Conservation (phyloP, 1,140 invertebrate species). For the Brachionus paranguensis region DNA sequence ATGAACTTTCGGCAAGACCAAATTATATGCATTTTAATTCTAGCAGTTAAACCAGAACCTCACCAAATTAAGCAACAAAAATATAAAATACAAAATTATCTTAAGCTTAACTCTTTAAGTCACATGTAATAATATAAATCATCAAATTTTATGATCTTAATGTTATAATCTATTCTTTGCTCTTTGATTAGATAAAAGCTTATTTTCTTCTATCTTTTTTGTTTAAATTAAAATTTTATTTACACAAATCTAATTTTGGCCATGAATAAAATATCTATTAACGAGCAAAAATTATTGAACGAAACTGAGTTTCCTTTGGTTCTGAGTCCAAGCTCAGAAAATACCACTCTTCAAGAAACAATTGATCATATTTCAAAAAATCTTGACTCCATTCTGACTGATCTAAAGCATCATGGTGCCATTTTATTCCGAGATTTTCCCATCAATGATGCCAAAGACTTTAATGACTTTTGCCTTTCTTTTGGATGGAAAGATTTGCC, state of each 20-base stretch:
- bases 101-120: background rate
- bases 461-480: slow-evolving; percentile 45
- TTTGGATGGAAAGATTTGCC: slow-evolving; percentile 45
- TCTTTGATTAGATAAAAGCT: background rate
- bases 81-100: background rate
- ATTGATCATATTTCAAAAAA: slow-evolving; percentile 31
- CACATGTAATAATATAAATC: background rate
- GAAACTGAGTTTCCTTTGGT: background rate
- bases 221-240: background rate
- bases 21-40: too few species aligned
- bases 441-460: slow-evolving; percentile 43
- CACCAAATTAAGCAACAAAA: too few species aligned
- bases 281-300: background rate
- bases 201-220: background rate
- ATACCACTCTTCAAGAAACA: background rate
- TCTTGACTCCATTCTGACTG: slow-evolving; percentile 39
- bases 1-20: too few species aligned
- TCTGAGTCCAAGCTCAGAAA: background rate
- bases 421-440: slow-evolving; percentile 47
- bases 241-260: background rate
- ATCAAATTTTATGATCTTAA: background rate
- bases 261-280: background rate
- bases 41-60: too few species aligned
- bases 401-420: slow-evolving; percentile 45
- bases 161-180: background rate